phyloP scores from a whole-genome alignment of 2,888 invertebrate genomes.

The Ophion ellenae region DNA sequence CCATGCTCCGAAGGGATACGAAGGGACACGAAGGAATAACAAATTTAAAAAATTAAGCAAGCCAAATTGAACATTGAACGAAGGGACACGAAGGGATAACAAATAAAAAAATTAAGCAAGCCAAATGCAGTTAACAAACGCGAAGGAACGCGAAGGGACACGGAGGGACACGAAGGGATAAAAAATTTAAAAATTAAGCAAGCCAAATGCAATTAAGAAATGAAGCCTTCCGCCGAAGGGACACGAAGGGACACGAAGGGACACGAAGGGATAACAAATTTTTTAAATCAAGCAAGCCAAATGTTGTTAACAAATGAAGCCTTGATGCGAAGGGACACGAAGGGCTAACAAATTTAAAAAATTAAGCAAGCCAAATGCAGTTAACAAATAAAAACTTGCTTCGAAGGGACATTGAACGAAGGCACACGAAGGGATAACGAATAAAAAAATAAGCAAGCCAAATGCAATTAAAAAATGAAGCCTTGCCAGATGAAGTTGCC shows the following conservation, averaged over 20 bases:
- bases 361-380: neutral
- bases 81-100: neutral
- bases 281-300: neutral
- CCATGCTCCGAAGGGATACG: too few relatives aligned
- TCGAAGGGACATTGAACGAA: neutral
- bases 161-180: neutral
- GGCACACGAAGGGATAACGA: neutral
- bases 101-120: neutral
- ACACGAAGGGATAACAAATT: neutral
- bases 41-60: neutral
- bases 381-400: neutral
- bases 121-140: neutral
- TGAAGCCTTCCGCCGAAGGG: neutral
- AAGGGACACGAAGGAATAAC: neutral
- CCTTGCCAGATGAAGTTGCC: neutral
- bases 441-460: neutral
- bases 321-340: neutral
- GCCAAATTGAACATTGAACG: neutral
- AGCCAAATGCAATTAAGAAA: neutral
- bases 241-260: neutral
- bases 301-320: neutral
- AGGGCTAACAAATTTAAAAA: neutral
- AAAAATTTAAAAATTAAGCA: neutral
- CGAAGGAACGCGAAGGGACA: neutral
- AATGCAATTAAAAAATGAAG: neutral